Percentiles rank a stretch among this genome's conserved stretches.
These are phyloP conservation scores for Archegozetes longisetosus DNA, from an alignment of 1,140 invertebrate species.

Conservation along the genomic window DNA sequence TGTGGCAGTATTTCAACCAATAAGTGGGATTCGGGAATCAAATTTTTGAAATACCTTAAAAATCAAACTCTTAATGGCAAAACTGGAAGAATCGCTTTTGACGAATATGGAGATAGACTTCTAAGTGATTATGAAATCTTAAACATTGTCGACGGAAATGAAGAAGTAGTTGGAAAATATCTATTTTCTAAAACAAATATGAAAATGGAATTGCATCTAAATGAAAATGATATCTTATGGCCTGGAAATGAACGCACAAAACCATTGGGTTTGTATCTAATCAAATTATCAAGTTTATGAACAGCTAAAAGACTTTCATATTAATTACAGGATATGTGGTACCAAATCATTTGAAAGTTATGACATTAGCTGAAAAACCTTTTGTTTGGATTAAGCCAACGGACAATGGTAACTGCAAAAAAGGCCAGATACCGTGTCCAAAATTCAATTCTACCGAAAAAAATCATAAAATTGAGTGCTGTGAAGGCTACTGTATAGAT, in stretches of 20 bases:
- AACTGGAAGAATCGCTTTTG: conserved; percentile 48
- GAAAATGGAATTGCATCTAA: conserved; percentile 13
- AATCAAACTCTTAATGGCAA: conserved; percentile 45
- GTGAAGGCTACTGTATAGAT: conserved; percentile 90
- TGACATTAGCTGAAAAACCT: conserved; percentile 87
- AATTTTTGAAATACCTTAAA: conserved; percentile 36
- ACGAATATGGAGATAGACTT: conserved; percentile 47
- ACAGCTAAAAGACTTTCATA: neutral
- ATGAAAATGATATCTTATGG: conserved; percentile 57
- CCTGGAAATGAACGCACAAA: conserved; percentile 64
- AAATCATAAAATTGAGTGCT: conserved; percentile 47
- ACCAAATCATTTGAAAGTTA: conserved; percentile 73
- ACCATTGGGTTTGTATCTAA: conserved; percentile 42
- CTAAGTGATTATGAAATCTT: conserved; percentile 84
- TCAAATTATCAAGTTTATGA: neutral
- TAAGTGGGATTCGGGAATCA: conserved; percentile 75
- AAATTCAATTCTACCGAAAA: conserved; percentile 50
- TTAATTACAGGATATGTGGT: conserved; percentile 59
- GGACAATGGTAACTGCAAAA: conserved; percentile 35
- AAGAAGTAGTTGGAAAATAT: conserved; percentile 51
- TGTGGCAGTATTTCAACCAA: conserved; percentile 67
- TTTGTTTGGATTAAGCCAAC: conserved; percentile 61
- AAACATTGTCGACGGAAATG: conserved; percentile 49
- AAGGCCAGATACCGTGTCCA: conserved; percentile 61
- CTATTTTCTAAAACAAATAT: conserved; percentile 47